A percentile compares a stretch with the other conserved stretches of the same genome.
These are phyloP conservation scores for Stenchaetothrips biformis DNA, from an alignment of 2,888 invertebrate species.

Conservation along the genomic window DNA sequence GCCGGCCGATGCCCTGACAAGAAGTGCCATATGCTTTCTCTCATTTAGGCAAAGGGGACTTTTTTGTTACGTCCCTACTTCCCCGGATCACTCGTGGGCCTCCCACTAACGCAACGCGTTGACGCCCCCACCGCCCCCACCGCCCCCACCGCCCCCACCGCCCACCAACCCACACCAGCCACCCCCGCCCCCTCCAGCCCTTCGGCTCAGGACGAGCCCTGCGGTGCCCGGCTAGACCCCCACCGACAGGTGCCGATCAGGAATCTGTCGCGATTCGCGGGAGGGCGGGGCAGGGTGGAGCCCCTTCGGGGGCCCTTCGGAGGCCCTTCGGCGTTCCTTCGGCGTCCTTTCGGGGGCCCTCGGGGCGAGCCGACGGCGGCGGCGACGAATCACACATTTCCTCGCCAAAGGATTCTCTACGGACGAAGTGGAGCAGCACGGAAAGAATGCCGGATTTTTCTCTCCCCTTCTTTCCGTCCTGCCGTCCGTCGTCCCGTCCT, in stretches of 20 bases:
- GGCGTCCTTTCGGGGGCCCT: not conserved
- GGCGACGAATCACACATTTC: slow-evolving; percentile 24
- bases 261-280: not conserved
- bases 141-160: too few relatives aligned
- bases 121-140: too few relatives aligned
- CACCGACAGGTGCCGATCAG: not conserved
- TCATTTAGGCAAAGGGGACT: slow-evolving; percentile 8
- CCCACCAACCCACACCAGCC: too few relatives aligned
- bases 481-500: not conserved
- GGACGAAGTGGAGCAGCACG: slow-evolving; percentile 24
- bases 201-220: too few relatives aligned
- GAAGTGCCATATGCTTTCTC: slow-evolving; percentile 24
- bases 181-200: not conserved
- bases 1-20: not conserved
- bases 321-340: not conserved
- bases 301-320: not conserved
- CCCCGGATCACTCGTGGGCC: not conserved
- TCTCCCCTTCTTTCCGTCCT: not conserved
- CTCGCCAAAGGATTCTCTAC: slow-evolving; percentile 13
- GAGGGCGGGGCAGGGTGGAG: not conserved
- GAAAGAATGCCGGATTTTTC: slow-evolving; percentile 24
- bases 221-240: not conserved
- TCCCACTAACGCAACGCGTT: not conserved
- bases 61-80: not conserved
- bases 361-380: not conserved